These are phyloP conservation scores for Hyperoplus lanceolatus DNA, from an alignment of 2,797 vertebrate genomes.

Conservation along the genomic window DNA sequence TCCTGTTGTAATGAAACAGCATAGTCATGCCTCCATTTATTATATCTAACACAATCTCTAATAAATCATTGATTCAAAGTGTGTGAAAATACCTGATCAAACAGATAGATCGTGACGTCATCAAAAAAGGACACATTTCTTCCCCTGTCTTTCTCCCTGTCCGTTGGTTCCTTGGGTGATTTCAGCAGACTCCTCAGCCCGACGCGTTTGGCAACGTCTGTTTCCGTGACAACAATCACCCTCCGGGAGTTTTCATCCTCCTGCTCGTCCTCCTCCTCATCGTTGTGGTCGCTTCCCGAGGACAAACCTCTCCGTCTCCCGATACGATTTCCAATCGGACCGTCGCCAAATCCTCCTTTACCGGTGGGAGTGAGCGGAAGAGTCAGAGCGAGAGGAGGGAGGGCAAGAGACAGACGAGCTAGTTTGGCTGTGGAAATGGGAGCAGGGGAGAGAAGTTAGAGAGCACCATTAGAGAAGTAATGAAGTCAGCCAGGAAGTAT, in stretches of 20 bases:
- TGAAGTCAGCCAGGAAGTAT: background rate
- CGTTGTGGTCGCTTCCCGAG: constrained; percentile 82
- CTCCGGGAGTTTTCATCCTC: constrained; percentile 86
- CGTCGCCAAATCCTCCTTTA: constrained; percentile 89
- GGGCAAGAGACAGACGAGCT: constrained; percentile 92
- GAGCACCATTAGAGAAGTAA: background rate
- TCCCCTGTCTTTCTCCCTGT: constrained; percentile 90
- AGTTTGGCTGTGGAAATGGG: constrained; percentile 86
- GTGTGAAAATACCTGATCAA: constrained; percentile 90
- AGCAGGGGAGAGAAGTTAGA: constrained; percentile 13
- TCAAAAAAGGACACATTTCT: constrained; percentile 96
- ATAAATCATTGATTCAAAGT: background rate
- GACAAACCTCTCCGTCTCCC: constrained; percentile 85
- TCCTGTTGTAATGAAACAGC: constrained; percentile 82
- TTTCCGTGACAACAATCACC: constrained; percentile 93
- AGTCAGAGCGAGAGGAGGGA: constrained; percentile 92
- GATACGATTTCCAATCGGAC: constrained; percentile 83
- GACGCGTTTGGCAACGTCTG: constrained; percentile 90
- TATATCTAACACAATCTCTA: background rate
- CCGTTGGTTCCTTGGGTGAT: constrained; percentile 90
- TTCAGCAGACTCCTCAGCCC: constrained; percentile 94
- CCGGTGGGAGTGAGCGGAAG: constrained; percentile 86
- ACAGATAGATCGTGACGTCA: constrained; percentile 96
- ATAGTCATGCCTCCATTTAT: background rate
- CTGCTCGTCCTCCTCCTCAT: constrained; percentile 86